Base-by-base conservation (phyloP, 1,140 invertebrate species). In the Drosophila willistoni region DNA sequence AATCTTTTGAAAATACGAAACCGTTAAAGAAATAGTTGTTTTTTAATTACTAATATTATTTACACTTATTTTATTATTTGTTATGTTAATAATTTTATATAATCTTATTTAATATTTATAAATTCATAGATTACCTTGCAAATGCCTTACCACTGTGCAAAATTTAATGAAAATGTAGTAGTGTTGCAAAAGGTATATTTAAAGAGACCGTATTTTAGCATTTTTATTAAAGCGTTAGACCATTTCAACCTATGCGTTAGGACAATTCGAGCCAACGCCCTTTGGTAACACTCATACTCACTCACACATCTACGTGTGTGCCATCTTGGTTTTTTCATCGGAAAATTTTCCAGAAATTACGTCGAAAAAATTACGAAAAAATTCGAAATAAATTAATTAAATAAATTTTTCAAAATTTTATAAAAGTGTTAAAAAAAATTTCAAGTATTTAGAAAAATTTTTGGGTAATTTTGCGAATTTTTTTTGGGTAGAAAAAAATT, bases 271-370 rank as follows among this genome's bases (percentile, higher is more conserved):
- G 22, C 56, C 47, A 29, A 14, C 70, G 17, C 33, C n/a, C 14
- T 10, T 51, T 22, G 65, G 65, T 68, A 59, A 33, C 36, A 68
- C 47, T 59, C 13, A 25, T 25, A 63, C 25, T 22, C 25, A 54
- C 36, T 39, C 42, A 55, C 55, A 67, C 71, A 69, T 60, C 71
- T 70, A 69, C 67, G 67, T 69, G 67, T 69, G 65, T 71, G 74
- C 74, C 75, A 77, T 77, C 67, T 87, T 74, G 73, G 63, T 89
- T 86, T 47, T 73, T 87, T 87, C 81, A 71, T 84, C 84, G 84
- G 80, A 80, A 89, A 89, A 87, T 89, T 87, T 87, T 89, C 84
- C 80, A 84, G 77, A 81, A 78, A 90, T 72, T 90, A 89, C 80
- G 77, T 70, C 65, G 47, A 65, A 57, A 81, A 89, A 78, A 81